Evolutionary conservation across 2,888 invertebrate species (phyloP).

Genomic region (Camponotus fellah): DNA sequence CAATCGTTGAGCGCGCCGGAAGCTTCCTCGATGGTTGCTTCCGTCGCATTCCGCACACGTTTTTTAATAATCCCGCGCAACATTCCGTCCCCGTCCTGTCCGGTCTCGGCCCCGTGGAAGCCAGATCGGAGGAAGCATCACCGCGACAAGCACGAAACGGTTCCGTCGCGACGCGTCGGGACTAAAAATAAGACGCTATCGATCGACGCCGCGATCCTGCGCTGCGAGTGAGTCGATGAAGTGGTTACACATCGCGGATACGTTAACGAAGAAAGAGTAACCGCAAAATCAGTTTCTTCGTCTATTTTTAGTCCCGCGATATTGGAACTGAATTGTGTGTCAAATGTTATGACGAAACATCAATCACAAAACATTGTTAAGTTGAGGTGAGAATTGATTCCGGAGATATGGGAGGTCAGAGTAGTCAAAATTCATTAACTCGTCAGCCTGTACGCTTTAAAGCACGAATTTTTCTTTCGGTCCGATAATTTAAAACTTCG

Average conservation of each 20-base stretch:
- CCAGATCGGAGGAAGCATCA: conserved; percentile 29
- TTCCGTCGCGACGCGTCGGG: conserved; percentile 37
- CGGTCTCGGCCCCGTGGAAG: conserved; percentile 1
- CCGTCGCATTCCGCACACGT: conserved; percentile 43
- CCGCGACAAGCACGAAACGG: conserved; percentile 33
- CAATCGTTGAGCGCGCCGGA: conserved; percentile 39
- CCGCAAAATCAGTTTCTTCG: too few relatives aligned
- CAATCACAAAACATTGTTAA: too few relatives aligned
- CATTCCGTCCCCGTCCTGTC: background rate
- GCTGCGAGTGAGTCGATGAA: conserved; percentile 50
- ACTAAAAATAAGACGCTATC: conserved; percentile 55
- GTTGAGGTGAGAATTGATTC: too few relatives aligned
- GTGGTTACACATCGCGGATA: conserved; percentile 37
- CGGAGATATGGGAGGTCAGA: too few relatives aligned
- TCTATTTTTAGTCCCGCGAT: too few relatives aligned
- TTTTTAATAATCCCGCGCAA: conserved; percentile 35
- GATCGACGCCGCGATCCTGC: conserved; percentile 40
- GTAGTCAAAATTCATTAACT: too few relatives aligned
- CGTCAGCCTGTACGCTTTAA: too few relatives aligned
- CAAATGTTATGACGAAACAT: too few relatives aligned
- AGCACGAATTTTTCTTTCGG: too few relatives aligned
- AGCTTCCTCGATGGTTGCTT: background rate
- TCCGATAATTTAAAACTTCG: too few relatives aligned
- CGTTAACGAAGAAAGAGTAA: background rate
- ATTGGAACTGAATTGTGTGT: too few relatives aligned